Evolutionary conservation across 1,140 invertebrate genomes (phyloP).

Genomic region (Drosophila lowei): DNA sequence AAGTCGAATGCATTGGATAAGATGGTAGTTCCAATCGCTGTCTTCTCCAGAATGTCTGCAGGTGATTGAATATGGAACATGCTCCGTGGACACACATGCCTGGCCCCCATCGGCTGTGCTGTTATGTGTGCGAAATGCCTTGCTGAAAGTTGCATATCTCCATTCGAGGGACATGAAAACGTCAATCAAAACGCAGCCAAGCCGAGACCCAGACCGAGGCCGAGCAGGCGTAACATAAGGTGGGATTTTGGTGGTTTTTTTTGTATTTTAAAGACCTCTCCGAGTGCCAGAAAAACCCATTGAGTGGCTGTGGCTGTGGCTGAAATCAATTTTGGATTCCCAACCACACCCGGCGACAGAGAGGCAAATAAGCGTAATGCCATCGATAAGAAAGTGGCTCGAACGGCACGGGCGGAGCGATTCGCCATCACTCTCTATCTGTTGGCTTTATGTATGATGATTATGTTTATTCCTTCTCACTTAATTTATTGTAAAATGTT

Average conservation of each 20-base stretch:
- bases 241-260: not conserved
- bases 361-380: constrained; percentile 2
- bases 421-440: not conserved
- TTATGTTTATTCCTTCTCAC: constrained; percentile 76
- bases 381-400: constrained; percentile 48
- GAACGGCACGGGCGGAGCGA: not conserved
- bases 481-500: constrained; percentile 82
- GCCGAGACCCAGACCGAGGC: too few relatives aligned
- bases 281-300: not conserved
- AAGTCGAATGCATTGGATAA: too few relatives aligned
- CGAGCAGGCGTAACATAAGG: too few relatives aligned
- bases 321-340: constrained; percentile 15
- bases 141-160: too few relatives aligned
- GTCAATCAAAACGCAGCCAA: too few relatives aligned
- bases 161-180: too few relatives aligned
- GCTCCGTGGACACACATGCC: too few relatives aligned
- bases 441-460: constrained; percentile 21
- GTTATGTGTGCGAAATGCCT: too few relatives aligned
- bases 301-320: not conserved
- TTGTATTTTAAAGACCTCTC: not conserved
- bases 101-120: too few relatives aligned
- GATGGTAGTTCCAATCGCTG: too few relatives aligned
- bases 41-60: too few relatives aligned
- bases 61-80: too few relatives aligned
- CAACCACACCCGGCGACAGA: not conserved